phyloP scores from a whole-genome alignment of 2,888 invertebrate species.

The Serripes groenlandicus region DNA sequence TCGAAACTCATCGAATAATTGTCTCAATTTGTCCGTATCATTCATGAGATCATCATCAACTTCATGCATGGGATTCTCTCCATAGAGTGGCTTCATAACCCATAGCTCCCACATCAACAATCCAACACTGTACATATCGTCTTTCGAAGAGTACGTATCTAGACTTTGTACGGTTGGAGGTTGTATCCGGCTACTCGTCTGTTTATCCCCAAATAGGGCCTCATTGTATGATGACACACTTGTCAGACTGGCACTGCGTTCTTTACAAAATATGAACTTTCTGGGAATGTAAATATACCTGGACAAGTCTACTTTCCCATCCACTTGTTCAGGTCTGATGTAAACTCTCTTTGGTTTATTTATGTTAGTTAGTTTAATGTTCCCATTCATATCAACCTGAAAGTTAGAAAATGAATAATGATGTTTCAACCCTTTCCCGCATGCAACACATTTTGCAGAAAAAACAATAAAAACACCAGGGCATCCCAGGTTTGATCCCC shows the following conservation, averaged over 20 bases:
- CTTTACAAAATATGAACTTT: constrained; percentile 45
- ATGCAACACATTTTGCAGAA: no score
- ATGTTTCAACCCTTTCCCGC: no score
- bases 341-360: constrained; percentile 47
- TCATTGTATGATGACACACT: neutral
- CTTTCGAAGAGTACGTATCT: constrained; percentile 29
- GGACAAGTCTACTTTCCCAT: constrained; percentile 26
- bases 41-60: neutral
- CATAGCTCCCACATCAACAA: constrained; percentile 78
- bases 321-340: constrained; percentile 18
- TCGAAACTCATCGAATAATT: constrained; percentile 16
- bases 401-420: neutral
- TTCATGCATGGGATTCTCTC: neutral
- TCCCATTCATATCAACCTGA: constrained; percentile 64
- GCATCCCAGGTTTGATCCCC: no score
- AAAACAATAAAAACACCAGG: no score
- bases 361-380: constrained; percentile 74
- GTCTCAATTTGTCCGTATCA: constrained; percentile 26
- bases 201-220: neutral
- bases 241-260: neutral
- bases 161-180: neutral
- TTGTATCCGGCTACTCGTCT: no score
- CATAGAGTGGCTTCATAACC: constrained; percentile 52
- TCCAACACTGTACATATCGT: constrained; percentile 78
- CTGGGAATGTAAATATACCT: constrained; percentile 48